Percentiles rank a stretch among this genome's conserved stretches.
Evolutionary conservation across 2,888 invertebrate species (phyloP).

Genomic region (Apeira syringaria): DNA sequence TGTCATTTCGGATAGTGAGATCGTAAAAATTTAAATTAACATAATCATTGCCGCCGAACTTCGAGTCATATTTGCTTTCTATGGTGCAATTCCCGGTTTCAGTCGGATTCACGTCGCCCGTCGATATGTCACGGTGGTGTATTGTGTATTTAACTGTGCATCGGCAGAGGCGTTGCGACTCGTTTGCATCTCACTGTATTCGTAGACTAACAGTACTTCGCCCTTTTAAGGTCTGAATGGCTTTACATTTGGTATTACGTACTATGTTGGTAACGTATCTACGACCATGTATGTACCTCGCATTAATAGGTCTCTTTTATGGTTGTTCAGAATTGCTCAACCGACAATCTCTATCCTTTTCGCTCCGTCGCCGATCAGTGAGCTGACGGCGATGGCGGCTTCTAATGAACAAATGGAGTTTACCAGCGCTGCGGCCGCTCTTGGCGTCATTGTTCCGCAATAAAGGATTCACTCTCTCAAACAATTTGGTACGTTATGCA

Average conservation of each 20-base stretch:
- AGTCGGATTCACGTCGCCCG: slow-evolving; percentile 44
- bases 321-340: slow-evolving; percentile 10
- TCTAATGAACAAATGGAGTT: slow-evolving; percentile 15
- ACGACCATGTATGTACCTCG: slow-evolving; percentile 32
- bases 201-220: slow-evolving; percentile 58
- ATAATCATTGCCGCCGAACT: slow-evolving; percentile 37
- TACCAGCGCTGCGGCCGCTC: slow-evolving; percentile 24
- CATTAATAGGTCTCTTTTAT: slow-evolving; percentile 19
- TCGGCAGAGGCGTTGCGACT: slow-evolving; percentile 29
- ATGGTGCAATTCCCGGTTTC: slow-evolving; percentile 41
- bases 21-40: slow-evolving; percentile 43
- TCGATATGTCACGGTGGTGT: slow-evolving; percentile 45
- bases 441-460: slow-evolving; percentile 42
- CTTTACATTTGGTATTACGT: slow-evolving; percentile 47
- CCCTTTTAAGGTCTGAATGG: slow-evolving; percentile 56
- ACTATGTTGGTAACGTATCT: slow-evolving; percentile 33
- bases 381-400: slow-evolving; percentile 9
- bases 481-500: slow-evolving; percentile 60
- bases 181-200: slow-evolving; percentile 63
- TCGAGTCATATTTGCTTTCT: slow-evolving; percentile 49
- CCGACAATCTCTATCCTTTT: slow-evolving; percentile 16
- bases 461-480: slow-evolving; percentile 47
- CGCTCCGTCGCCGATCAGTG: not conserved
- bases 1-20: slow-evolving; percentile 35
- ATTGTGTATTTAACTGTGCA: slow-evolving; percentile 54